phyloP scores from a whole-genome alignment of 2,797 vertebrate species.

The Alectoris magna region DNA sequence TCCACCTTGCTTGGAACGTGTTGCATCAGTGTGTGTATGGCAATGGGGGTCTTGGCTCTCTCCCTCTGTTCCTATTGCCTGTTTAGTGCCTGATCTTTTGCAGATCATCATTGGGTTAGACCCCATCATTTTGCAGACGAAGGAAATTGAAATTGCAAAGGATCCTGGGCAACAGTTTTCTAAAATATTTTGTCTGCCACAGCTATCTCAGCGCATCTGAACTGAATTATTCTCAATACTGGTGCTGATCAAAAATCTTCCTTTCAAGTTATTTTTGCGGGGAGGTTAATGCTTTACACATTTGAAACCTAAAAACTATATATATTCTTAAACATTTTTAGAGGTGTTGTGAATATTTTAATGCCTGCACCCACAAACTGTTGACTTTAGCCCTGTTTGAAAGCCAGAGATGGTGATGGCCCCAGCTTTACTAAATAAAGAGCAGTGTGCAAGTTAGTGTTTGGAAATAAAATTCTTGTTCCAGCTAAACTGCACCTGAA shows the following conservation, averaged over 20 bases:
- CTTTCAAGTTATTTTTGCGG: slow-evolving; percentile 55
- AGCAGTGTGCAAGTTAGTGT: neutral
- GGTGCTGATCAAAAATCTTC: slow-evolving; percentile 52
- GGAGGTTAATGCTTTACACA: slow-evolving; percentile 71
- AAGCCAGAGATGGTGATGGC: neutral
- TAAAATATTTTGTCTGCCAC: slow-evolving; percentile 53
- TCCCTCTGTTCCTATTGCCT: neutral
- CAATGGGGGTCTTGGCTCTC: neutral
- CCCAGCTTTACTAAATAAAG: neutral
- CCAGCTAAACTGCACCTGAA: neutral
- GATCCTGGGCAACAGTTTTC: slow-evolving; percentile 22
- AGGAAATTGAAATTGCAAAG: slow-evolving; percentile 10
- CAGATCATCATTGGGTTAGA: neutral
- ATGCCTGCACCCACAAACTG: neutral
- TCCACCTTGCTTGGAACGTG: neutral
- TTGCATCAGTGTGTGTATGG: neutral
- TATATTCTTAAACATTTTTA: neutral
- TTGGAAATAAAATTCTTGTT: slow-evolving; percentile 30
- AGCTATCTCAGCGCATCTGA: slow-evolving; percentile 29
- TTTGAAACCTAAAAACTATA: slow-evolving; percentile 48
- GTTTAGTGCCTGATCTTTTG: neutral
- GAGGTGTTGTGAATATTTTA: slow-evolving; percentile 28
- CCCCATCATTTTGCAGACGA: slow-evolving; percentile 19
- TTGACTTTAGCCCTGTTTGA: neutral
- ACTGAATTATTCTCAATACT: slow-evolving; percentile 65